A percentile compares a stretch with the other conserved stretches of the same genome.
These are phyloP conservation scores for Prolemur simus DNA, from an alignment of 2,113 vertebrate species.

Conservation along the genomic window DNA sequence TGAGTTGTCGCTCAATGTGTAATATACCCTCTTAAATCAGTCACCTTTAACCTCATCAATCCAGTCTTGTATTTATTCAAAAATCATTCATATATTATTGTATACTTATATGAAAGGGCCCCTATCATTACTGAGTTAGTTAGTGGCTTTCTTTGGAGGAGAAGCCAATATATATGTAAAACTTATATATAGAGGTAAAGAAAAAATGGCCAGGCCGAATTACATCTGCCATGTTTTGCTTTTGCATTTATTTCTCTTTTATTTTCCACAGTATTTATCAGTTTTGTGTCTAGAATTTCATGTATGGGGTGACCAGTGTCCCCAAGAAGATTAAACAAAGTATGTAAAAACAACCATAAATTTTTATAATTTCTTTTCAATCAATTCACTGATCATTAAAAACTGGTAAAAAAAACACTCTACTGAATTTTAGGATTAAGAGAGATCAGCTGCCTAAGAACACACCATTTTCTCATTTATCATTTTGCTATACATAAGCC, in stretches of 20 bases:
- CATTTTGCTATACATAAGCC: not conserved
- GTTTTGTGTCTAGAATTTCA: not conserved
- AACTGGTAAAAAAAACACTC: not conserved
- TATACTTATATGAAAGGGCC: not conserved
- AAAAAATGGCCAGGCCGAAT: not conserved
- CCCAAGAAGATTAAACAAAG: not conserved
- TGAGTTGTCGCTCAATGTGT: not conserved
- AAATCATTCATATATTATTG: not conserved
- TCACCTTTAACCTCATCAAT: not conserved
- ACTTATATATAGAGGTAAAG: not conserved
- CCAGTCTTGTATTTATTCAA: not conserved
- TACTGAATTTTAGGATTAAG: not conserved
- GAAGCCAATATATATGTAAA: not conserved
- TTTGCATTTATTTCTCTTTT: slow-evolving; percentile 2
- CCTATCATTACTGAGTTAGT: not conserved
- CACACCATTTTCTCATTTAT: slow-evolving; percentile 3
- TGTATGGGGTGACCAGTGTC: not conserved
- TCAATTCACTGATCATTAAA: not conserved
- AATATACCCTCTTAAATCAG: not conserved
- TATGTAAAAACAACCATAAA: slow-evolving; percentile 3
- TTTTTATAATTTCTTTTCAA: slow-evolving; percentile 31
- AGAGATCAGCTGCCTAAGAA: not conserved
- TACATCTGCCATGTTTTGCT: not conserved
- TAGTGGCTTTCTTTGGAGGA: not conserved
- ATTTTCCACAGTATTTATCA: not conserved